Evolutionary conservation across 2,797 vertebrate genomes (phyloP).

Genomic region (Basileuterus tristriatus): DNA sequence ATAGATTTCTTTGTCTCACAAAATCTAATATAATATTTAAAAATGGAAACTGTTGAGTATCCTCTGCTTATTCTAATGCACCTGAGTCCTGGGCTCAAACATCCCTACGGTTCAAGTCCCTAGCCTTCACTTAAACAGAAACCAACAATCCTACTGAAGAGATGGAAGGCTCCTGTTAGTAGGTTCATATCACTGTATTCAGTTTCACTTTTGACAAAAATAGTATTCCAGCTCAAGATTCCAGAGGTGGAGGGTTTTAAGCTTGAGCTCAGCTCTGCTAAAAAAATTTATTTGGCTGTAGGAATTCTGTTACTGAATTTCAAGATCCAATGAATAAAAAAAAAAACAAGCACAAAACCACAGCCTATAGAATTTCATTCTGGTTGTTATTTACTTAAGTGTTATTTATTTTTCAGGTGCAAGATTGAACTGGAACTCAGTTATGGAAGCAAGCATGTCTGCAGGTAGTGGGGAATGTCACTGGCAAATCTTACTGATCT

Average conservation of each 20-base stretch:
- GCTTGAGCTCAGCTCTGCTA: neutral
- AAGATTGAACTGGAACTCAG: neutral
- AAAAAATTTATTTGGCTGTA: neutral
- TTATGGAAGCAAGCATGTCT: neutral
- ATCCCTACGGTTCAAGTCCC: neutral
- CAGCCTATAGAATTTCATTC: neutral
- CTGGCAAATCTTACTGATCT: neutral
- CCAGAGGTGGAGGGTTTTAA: slow-evolving; percentile 2
- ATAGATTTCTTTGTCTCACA: slow-evolving; percentile 15
- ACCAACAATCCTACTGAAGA: neutral
- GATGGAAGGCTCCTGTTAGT: neutral
- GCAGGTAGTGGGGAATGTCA: neutral
- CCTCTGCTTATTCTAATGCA: slow-evolving; percentile 25
- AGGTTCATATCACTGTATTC: neutral
- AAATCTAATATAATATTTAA: neutral
- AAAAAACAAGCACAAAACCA: neutral
- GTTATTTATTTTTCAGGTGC: neutral
- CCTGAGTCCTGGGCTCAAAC: slow-evolving; percentile 30
- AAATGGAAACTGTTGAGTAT: slow-evolving; percentile 21
- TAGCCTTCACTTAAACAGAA: neutral
- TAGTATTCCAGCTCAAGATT: slow-evolving; percentile 11
- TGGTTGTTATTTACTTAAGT: neutral
- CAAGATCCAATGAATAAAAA: neutral
- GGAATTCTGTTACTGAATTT: neutral
- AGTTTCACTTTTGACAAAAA: slow-evolving; percentile 20